Percentiles rank a stretch among this genome's conserved stretches.
Conservation (phyloP, 2,113 vertebrate species). For the Sceloporus tristichus region DNA sequence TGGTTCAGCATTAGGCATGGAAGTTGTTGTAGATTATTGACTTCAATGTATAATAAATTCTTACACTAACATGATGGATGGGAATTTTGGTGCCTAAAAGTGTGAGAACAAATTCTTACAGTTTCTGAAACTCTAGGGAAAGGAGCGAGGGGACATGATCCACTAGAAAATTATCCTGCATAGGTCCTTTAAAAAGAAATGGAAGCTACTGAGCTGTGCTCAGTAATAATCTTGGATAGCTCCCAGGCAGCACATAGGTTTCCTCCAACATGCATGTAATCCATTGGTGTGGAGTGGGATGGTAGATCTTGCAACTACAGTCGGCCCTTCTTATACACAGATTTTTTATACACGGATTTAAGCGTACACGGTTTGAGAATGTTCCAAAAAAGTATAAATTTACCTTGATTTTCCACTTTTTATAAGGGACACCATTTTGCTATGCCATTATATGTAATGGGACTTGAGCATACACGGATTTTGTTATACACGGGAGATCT, state of each 20-base stretch:
- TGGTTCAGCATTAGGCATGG: fast-evolving
- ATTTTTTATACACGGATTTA: too few relatives aligned
- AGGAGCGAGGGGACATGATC: too few relatives aligned
- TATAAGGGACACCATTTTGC: too few relatives aligned
- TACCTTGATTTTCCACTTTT: too few relatives aligned
- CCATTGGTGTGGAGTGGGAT: background rate
- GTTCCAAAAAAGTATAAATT: too few relatives aligned
- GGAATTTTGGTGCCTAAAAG: slow-evolving; percentile 38
- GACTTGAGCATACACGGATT: too few relatives aligned
- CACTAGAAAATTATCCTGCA: background rate
- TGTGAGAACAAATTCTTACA: slow-evolving; percentile 27
- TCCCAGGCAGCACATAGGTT: background rate
- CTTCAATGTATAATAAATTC: background rate
- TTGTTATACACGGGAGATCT: too few relatives aligned
- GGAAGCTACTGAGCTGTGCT: background rate
- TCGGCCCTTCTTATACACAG: too few relatives aligned
- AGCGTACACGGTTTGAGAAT: too few relatives aligned
- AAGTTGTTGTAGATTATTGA: background rate
- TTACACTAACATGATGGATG: background rate
- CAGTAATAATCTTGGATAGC: background rate
- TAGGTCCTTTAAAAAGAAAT: background rate
- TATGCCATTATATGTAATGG: too few relatives aligned
- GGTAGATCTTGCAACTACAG: background rate
- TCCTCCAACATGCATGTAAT: background rate
- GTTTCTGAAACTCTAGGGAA: background rate